Base-by-base conservation (phyloP, 2,113 vertebrate genomes). In the Dinomys branickii region DNA sequence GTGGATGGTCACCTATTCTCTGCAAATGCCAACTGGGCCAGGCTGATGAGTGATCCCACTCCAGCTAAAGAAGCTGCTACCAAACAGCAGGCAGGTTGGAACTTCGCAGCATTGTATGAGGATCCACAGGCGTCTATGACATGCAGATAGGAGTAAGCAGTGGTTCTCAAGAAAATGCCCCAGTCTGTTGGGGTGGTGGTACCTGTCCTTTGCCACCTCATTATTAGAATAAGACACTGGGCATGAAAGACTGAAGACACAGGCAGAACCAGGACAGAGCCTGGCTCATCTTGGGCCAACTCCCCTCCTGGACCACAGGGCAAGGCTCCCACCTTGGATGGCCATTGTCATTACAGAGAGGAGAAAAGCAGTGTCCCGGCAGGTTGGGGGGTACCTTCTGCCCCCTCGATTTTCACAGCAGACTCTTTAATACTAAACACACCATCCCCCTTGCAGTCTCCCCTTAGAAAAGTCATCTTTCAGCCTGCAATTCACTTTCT, bases 191-290 rank as follows among this genome's bases (percentile, higher is more conserved):
- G 24, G 97, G 96, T 86, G 85, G 85, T 88, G 78, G 94, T 86
- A 17, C 73, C 91, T 8, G 33, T 4, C 67, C 95, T 93, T 78
- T 90, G 82, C 58, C 78, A 0, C 26, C 67, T 63, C 16, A 0
- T n/a, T 69, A 65, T 67, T 38, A 56, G 65, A 38, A 12, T 47
- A 47, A 12, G n/a, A 44, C 12, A 41, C 96, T 84, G 91, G 88
- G 58, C 92, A 96, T 97, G 92, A 93, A 97, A 98, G 94, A 95
- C 94, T 56, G 90, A 91, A 97, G 67, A n/a, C 92, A 5, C 67
- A 67, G 92, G 82, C 83, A 94, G 52, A 88, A 89, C 78, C 65
- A 58, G 80, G 95, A 28, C 8, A 1, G 87, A 58, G 26, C 17
- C 1, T 87, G 63, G 20, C 33, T 13, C 41, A 47, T 78, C 3